A percentile compares a stretch with the other conserved stretches of the same genome.
Conservation (phyloP, 2,797 vertebrate genomes). For the Onychomys leucogaster region DNA sequence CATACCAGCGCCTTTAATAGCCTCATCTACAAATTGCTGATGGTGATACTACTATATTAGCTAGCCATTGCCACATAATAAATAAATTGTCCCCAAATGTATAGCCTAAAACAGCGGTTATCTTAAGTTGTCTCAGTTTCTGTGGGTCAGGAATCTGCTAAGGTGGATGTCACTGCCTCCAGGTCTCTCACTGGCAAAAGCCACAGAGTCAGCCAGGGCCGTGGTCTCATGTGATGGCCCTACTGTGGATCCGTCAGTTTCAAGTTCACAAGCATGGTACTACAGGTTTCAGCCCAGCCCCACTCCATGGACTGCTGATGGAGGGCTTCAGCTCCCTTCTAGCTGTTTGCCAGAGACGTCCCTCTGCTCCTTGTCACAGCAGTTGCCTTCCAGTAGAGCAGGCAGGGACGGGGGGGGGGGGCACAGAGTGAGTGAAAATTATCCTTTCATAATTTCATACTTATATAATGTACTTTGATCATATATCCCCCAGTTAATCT, state of each 20-base stretch:
- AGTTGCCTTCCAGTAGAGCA: neutral
- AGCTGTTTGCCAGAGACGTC: neutral
- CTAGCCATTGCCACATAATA: neutral
- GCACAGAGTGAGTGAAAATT: too few species aligned
- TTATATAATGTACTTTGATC: too few species aligned
- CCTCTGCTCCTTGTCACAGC: neutral
- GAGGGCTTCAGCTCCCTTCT: neutral
- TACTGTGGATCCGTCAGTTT: accelerated
- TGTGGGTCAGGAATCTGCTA: neutral
- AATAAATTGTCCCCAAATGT: neutral
- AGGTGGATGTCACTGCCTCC: accelerated
- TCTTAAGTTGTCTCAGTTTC: neutral
- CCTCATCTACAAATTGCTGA: neutral
- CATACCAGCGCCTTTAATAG: neutral
- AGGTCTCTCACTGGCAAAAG: neutral
- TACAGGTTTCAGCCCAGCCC: neutral
- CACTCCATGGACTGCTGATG: neutral
- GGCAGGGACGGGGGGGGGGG: neutral
- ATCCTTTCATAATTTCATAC: neutral
- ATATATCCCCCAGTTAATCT: too few species aligned
- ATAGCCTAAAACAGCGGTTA: neutral
- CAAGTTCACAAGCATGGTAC: neutral
- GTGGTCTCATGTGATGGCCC: neutral
- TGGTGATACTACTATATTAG: accelerated
- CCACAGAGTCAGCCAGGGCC: accelerated